Evolutionary conservation across 2,888 invertebrate genomes (phyloP).

Genomic region (Sylvicola fuscatus): DNA sequence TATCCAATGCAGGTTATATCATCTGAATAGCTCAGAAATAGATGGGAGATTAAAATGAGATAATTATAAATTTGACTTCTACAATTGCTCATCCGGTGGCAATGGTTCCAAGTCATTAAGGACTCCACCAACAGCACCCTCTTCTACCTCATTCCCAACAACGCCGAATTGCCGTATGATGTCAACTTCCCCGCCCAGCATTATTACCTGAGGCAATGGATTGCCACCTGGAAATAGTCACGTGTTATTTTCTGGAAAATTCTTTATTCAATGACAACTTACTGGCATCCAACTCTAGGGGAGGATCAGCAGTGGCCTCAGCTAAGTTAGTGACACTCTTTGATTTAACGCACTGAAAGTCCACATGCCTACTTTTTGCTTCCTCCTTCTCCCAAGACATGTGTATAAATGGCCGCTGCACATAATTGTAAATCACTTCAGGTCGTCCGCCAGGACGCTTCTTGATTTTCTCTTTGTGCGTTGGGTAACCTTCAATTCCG

Average conservation of each 20-base stretch:
- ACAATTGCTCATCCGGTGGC: constrained; percentile 11
- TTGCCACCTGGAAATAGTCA: constrained; percentile 16
- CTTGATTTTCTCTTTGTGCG: constrained; percentile 97
- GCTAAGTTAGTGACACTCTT: constrained; percentile 94
- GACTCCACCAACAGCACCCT: constrained; percentile 18
- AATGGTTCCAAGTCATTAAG: constrained; percentile 16
- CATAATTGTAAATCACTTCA: constrained; percentile 96
- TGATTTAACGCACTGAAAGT: constrained; percentile 96
- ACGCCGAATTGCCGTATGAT: constrained; percentile 6
- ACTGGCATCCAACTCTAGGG: constrained; percentile 23
- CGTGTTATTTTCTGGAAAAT: neutral
- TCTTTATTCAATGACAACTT: no score
- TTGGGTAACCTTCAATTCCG: constrained; percentile 98
- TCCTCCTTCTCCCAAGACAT: constrained; percentile 95
- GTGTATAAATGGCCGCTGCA: constrained; percentile 95
- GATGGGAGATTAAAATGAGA: no score
- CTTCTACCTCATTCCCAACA: constrained; percentile 13
- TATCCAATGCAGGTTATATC: no score
- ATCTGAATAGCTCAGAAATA: no score
- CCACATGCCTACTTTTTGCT: constrained; percentile 95
- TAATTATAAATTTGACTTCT: neutral
- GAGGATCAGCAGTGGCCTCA: constrained; percentile 84
- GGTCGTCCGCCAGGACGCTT: constrained; percentile 85
- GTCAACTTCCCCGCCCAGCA: constrained; percentile 8
- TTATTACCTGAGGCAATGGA: constrained; percentile 17